Evolutionary conservation across 2,797 vertebrate genomes (phyloP).

Genomic region (Centroberyx gerrardi): DNA sequence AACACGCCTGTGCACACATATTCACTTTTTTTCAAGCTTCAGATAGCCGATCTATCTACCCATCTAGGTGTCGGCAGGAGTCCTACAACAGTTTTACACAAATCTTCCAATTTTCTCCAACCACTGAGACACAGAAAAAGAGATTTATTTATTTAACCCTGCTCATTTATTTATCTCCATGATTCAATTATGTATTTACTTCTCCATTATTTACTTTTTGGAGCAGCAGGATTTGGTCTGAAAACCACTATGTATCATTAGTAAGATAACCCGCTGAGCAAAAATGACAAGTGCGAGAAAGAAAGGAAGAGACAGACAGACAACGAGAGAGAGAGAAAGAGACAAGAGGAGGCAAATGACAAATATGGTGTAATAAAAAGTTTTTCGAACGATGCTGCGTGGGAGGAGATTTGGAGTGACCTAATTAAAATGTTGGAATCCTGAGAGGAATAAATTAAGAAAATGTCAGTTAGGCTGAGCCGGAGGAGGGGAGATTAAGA

Average conservation of each 20-base stretch:
- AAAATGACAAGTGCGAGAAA: slow-evolving; percentile 60
- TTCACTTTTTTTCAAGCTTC: no score
- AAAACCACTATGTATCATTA: slow-evolving; percentile 60
- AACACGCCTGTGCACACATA: no score
- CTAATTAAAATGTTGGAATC: slow-evolving; percentile 86
- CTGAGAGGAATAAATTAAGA: slow-evolving; percentile 85
- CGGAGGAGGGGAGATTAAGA: slow-evolving; percentile 83
- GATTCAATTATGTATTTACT: slow-evolving; percentile 69
- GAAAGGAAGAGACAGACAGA: neutral
- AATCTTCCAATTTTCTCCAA: slow-evolving; percentile 14
- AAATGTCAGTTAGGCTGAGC: slow-evolving; percentile 85
- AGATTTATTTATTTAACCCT: slow-evolving; percentile 49
- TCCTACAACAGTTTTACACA: neutral
- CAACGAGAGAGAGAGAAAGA: slow-evolving; percentile 43
- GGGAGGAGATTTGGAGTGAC: slow-evolving; percentile 83
- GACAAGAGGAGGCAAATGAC: slow-evolving; percentile 65
- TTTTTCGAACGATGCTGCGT: slow-evolving; percentile 76
- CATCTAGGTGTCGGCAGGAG: neutral
- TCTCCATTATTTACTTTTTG: slow-evolving; percentile 58
- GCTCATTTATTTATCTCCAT: slow-evolving; percentile 54
- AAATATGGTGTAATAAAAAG: slow-evolving; percentile 74
- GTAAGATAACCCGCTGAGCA: slow-evolving; percentile 66
- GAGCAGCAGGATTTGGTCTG: slow-evolving; percentile 37
- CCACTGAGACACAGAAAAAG: slow-evolving; percentile 5
- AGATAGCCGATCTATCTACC: neutral